phyloP scores from a whole-genome alignment of 2,888 invertebrate species.

The Hermodice carunculata region DNA sequence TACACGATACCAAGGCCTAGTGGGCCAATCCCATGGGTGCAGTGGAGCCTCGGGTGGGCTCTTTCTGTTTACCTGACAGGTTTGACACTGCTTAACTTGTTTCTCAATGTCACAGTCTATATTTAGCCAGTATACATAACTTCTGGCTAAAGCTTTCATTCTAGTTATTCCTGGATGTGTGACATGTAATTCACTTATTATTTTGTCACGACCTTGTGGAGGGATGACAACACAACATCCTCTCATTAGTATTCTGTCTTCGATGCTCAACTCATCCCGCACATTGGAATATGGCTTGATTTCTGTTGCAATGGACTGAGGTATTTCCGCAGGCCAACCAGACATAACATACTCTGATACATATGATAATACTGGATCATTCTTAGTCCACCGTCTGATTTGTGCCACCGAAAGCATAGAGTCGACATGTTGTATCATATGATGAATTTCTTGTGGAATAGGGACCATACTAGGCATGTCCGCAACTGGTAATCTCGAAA shows the following conservation, averaged over 20 bases:
- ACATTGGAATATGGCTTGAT: background rate
- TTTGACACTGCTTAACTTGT: background rate
- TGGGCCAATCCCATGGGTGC: slow-evolving; percentile 2
- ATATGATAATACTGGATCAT: no score
- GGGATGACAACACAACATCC: background rate
- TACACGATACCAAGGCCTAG: slow-evolving; percentile 3
- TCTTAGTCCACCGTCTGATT: no score
- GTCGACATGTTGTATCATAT: no score
- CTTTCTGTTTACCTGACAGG: background rate
- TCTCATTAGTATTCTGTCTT: background rate
- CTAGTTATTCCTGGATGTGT: background rate
- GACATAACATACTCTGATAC: background rate
- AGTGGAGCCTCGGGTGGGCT: slow-evolving; percentile 1
- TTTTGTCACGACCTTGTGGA: background rate
- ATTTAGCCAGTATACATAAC: background rate
- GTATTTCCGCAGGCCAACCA: background rate
- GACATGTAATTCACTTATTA: background rate
- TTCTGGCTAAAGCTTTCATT: background rate
- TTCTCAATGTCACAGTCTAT: slow-evolving; percentile 3
- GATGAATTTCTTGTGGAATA: no score
- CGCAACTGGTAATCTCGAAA: slow-evolving; percentile 36
- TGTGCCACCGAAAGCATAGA: no score
- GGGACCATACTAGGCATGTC: no score
- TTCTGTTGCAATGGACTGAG: no score
- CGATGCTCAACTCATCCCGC: background rate